Percentiles rank a stretch among this genome's conserved stretches.
Evolutionary conservation across 1,140 invertebrate genomes (phyloP).

Genomic region (Philopotamus ludificatus): DNA sequence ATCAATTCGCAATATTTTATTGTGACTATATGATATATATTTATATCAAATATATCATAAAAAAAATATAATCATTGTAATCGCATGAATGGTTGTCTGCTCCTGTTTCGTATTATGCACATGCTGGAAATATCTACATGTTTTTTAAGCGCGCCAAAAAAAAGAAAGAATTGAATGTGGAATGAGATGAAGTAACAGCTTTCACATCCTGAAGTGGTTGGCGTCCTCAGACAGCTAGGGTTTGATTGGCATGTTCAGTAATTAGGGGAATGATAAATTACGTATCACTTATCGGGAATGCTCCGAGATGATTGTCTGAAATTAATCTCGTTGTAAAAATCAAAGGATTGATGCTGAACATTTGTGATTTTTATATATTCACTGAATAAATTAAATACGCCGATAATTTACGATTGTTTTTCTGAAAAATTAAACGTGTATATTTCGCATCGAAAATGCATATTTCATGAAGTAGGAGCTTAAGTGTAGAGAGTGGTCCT

Average conservation of each 20-base stretch:
- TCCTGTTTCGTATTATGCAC: background rate
- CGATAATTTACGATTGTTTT: too few species aligned
- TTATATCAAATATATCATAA: background rate
- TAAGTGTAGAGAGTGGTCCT: too few species aligned
- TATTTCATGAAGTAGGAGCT: too few species aligned
- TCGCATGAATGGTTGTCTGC: background rate
- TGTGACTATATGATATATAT: background rate
- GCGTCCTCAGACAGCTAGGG: slow-evolving; percentile 3
- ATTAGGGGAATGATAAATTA: slow-evolving; percentile 40
- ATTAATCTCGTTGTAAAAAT: too few species aligned
- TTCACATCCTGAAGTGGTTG: slow-evolving; percentile 6
- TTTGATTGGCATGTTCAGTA: slow-evolving; percentile 38
- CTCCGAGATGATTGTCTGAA: too few species aligned
- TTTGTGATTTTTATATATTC: too few species aligned
- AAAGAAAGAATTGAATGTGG: slow-evolving; percentile 11
- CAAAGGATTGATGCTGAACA: too few species aligned
- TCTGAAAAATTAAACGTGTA: too few species aligned
- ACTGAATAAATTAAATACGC: too few species aligned
- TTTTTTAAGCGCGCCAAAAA: slow-evolving; percentile 1
- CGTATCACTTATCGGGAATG: too few species aligned
- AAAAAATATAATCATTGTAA: background rate
- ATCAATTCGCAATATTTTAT: background rate
- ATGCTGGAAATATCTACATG: background rate
- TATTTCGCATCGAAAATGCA: too few species aligned
- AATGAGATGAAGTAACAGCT: slow-evolving; percentile 27